These are phyloP conservation scores for Apistogramma diplotaenia DNA, from an alignment of 2,113 vertebrate genomes.

Conservation along the genomic window DNA sequence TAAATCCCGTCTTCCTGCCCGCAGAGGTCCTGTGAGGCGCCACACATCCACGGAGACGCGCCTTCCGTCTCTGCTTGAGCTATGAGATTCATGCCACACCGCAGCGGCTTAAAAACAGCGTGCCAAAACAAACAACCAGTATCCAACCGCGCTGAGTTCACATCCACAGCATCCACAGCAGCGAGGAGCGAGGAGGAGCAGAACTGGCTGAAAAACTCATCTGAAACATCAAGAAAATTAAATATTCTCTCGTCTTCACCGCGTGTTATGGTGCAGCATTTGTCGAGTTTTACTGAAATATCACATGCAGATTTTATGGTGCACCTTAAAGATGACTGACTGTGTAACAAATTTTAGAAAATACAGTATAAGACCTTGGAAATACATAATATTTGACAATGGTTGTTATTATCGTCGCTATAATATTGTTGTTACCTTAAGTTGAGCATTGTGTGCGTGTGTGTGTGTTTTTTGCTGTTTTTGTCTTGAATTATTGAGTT, in stretches of 20 bases:
- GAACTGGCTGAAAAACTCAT: slow-evolving; percentile 18
- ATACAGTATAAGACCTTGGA: slow-evolving; percentile 66
- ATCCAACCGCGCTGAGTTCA: slow-evolving; percentile 37
- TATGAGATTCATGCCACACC: slow-evolving; percentile 45
- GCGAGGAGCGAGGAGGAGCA: slow-evolving; percentile 21
- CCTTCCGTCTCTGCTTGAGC: slow-evolving; percentile 55
- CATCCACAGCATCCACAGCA: slow-evolving; percentile 34
- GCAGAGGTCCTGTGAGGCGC: slow-evolving; percentile 77
- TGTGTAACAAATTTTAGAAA: slow-evolving; percentile 73
- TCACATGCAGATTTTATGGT: slow-evolving; percentile 75
- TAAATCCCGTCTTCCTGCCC: background rate
- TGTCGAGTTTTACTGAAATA: slow-evolving; percentile 63
- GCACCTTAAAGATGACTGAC: slow-evolving; percentile 90
- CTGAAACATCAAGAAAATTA: slow-evolving; percentile 26
- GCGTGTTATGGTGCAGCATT: slow-evolving; percentile 64
- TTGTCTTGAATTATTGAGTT: slow-evolving; percentile 83
- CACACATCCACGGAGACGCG: slow-evolving; percentile 29
- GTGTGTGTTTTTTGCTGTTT: slow-evolving; percentile 59
- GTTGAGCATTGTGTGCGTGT: slow-evolving; percentile 61
- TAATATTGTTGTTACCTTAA: slow-evolving; percentile 74
- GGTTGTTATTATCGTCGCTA: slow-evolving; percentile 70
- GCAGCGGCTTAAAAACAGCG: slow-evolving; percentile 51
- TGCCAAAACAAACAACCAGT: slow-evolving; percentile 64
- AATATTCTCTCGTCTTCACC: slow-evolving; percentile 66
- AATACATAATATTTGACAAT: slow-evolving; percentile 66